phyloP scores from a whole-genome alignment of 2,113 vertebrate genomes.

The Merops nubicus region DNA sequence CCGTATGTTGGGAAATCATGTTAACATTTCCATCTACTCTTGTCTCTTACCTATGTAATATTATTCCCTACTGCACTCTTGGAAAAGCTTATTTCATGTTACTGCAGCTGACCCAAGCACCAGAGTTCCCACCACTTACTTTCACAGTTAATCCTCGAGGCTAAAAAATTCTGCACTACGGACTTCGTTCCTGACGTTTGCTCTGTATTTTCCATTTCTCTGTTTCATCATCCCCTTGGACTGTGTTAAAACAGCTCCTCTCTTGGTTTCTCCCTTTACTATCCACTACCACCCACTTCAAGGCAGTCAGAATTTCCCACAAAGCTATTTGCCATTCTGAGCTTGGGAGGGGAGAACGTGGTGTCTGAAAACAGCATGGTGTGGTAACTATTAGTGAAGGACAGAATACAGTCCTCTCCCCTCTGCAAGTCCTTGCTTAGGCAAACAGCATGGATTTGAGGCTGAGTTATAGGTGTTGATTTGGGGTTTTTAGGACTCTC shows the following conservation, averaged over 20 bases:
- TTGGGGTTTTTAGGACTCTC: neutral
- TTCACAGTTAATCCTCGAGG: neutral
- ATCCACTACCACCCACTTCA: neutral
- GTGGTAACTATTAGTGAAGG: neutral
- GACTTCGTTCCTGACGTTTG: neutral
- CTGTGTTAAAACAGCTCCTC: neutral
- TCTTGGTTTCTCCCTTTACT: neutral
- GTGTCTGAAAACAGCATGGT: neutral
- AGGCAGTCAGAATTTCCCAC: neutral
- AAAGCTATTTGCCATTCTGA: neutral
- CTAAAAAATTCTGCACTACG: neutral
- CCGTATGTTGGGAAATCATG: neutral
- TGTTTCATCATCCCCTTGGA: neutral
- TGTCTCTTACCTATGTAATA: neutral
- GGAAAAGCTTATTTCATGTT: neutral
- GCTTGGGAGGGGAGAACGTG: neutral
- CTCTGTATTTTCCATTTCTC: slow-evolving; percentile 48
- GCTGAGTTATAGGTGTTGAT: neutral
- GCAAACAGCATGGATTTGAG: neutral
- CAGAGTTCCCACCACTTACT: neutral
- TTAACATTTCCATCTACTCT: neutral
- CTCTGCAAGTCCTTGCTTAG: neutral
- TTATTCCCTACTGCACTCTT: neutral
- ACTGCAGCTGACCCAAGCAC: neutral
- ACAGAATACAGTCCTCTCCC: neutral